Evolutionary conservation across 37 sponge, comb jelly and placozoan genomes (phyloP).

Genomic region (Theonella swinhoei): DNA sequence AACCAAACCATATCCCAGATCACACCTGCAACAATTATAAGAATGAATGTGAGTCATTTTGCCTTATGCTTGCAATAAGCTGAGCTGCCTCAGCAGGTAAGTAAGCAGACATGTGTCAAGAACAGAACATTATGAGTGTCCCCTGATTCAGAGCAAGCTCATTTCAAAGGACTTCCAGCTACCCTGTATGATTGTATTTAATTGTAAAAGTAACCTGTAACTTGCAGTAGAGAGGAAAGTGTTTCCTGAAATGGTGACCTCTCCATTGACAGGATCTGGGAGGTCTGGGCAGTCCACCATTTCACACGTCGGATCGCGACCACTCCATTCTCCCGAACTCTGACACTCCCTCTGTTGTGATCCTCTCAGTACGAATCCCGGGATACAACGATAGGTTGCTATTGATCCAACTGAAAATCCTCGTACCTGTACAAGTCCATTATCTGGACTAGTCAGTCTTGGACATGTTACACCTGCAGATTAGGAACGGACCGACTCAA

Average conservation of each 20-base stretch:
- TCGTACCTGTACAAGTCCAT: conserved; percentile 35
- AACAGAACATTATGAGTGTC: no score
- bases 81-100: no score
- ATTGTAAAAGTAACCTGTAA: conserved; percentile 25
- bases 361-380: conserved; percentile 31
- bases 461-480: conserved; percentile 25
- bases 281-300: background rate
- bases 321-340: conserved; percentile 52
- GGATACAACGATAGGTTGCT: conserved; percentile 49
- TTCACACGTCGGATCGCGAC: conserved; percentile 37
- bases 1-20: conserved; percentile 14
- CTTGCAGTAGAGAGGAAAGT: conserved; percentile 12
- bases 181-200: no score
- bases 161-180: no score
- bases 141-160: no score
- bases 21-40: conserved; percentile 20
- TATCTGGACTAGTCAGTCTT: conserved; percentile 8
- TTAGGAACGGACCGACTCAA: background rate
- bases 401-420: conserved; percentile 36
- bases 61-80: no score
- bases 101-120: no score
- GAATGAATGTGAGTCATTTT: no score
- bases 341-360: conserved; percentile 18
- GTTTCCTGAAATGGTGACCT: conserved; percentile 5
- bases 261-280: background rate